Evolutionary conservation across 1,140 invertebrate species (phyloP), one percentile per base, ranked within the genome.

Genomic region (Cyphomyrmex costatus): DNA sequence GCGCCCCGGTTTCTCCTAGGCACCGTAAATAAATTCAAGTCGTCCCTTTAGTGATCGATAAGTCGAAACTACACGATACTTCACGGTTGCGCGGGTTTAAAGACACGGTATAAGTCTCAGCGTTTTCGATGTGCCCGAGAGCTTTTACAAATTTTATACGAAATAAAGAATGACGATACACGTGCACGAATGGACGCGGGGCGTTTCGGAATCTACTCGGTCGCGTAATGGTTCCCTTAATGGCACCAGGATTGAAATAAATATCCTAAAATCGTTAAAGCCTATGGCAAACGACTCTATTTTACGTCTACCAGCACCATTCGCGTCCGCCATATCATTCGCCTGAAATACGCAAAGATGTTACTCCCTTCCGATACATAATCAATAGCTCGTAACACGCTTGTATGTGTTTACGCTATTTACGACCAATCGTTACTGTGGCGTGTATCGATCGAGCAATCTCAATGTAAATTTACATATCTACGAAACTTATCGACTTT

Each of bases 191-290:
- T 16, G 56, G 30, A 36, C 68, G 60, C 33, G 14, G 73, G 61
- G 19, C 51, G 68, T 74, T 86, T 87, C 71, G 42, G 56, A 77
- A 42, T 85, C 85, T 61, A 10, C 49, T 27, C 68, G 77, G 83
- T 88, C 68, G 87, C 73, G 79, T 79, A 88, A 92, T 86, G 78
- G 89, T 87, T 65, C 58, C 42, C 58, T 49, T 88, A 86, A 89
- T 87, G 80, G 85, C 51, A 61, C 33, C 58, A 56, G 84, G 76
- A 89, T 90, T 89, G 83, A 85, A 91, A 87, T 92, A 87, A 86
- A 84, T 89, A 90, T 86, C 73, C 53, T 49, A 49, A 77, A 74
- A 74, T 91, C 74, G 86, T 88, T 91, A 87, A 91, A 84, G 80
- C 82, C 80, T 66, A 58, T 73, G 74, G 79, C 85, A 61, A 76